These are phyloP conservation scores for Polyergus mexicanus DNA, from an alignment of 1,140 invertebrate genomes.

Conservation along the genomic window DNA sequence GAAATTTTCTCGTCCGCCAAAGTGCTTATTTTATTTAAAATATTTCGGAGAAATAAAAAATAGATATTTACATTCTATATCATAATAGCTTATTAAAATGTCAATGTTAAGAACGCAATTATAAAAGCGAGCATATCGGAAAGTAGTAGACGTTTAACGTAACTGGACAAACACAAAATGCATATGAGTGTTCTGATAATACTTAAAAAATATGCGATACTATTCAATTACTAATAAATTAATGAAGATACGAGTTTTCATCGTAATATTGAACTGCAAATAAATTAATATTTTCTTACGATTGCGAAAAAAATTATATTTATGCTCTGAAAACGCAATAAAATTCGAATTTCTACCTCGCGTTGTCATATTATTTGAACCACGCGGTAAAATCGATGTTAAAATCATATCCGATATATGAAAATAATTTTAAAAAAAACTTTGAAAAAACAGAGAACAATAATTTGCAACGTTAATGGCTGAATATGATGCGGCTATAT, in stretches of 20 bases:
- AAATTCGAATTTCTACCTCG: slow-evolving; percentile 4
- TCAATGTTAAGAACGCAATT: neutral
- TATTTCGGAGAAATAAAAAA: neutral
- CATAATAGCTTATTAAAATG: neutral
- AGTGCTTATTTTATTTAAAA: neutral
- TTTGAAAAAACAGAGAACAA: slow-evolving; percentile 1
- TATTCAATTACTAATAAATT: no score
- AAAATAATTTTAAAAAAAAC: slow-evolving; percentile 36
- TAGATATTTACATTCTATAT: neutral
- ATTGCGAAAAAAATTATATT: neutral
- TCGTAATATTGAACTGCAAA: neutral
- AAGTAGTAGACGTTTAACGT: neutral
- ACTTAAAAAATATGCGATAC: neutral
- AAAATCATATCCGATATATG: slow-evolving; percentile 5
- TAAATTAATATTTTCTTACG: neutral
- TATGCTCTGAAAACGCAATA: neutral
- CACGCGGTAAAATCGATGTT: slow-evolving; percentile 2
- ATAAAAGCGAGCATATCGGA: neutral
- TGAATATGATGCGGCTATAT: slow-evolving; percentile 11
- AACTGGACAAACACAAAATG: neutral
- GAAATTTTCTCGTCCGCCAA: neutral
- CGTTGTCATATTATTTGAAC: slow-evolving; percentile 4
- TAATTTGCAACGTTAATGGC: neutral
- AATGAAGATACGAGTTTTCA: neutral
- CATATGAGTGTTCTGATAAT: neutral